A percentile compares a stretch with the other conserved stretches of the same genome.
These are phyloP conservation scores for Atethmia centrago DNA, from an alignment of 2,888 invertebrate genomes.

Conservation along the genomic window DNA sequence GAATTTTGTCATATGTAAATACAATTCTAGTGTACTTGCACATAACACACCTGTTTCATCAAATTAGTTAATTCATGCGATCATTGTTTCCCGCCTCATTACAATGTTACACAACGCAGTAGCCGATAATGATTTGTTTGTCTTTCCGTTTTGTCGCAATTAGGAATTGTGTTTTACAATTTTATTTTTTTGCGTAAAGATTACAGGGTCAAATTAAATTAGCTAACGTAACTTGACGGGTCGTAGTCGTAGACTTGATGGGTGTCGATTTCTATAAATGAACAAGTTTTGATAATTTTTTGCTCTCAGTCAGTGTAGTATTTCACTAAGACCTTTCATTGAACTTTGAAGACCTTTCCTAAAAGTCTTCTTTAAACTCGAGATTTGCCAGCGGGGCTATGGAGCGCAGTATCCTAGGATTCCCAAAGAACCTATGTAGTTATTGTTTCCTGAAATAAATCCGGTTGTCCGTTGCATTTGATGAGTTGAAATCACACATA, in stretches of 20 bases:
- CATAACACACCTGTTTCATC: constrained; percentile 16
- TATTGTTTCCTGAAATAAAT: neutral
- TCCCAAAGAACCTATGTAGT: neutral
- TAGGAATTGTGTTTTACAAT: neutral
- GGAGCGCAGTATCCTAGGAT: neutral
- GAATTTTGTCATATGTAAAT: neutral
- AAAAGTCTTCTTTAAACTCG: neutral
- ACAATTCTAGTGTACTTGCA: neutral
- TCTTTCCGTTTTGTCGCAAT: constrained; percentile 16
- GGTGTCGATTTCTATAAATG: too few relatives aligned
- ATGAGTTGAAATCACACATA: neutral
- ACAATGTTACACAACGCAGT: constrained; percentile 11
- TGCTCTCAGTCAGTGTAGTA: too few relatives aligned
- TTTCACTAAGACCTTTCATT: neutral
- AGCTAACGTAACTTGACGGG: too few relatives aligned
- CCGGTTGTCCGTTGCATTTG: neutral
- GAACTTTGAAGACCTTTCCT: neutral
- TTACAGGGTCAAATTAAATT: too few relatives aligned
- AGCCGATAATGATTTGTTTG: constrained; percentile 1
- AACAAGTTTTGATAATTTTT: too few relatives aligned
- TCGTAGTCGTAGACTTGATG: too few relatives aligned
- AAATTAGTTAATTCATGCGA: constrained; percentile 9
- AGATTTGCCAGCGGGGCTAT: neutral
- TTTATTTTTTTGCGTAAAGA: neutral
- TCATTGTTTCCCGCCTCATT: constrained; percentile 13